Conservation (phyloP, 2,113 vertebrate genomes). For the Hydrochoerus hydrochaeris region DNA sequence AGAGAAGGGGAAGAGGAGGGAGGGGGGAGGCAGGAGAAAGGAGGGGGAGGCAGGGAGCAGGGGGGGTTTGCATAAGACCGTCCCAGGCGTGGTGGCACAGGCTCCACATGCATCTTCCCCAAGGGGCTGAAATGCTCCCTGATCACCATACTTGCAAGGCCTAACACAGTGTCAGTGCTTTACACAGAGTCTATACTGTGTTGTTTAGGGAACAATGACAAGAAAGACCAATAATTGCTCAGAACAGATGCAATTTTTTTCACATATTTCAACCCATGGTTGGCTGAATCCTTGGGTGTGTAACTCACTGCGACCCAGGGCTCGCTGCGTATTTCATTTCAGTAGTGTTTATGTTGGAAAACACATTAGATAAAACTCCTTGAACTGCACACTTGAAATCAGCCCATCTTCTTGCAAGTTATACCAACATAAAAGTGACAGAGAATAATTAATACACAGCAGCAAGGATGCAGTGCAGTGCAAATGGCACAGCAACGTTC, state of each 20-base stretch:
- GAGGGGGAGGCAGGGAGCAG: background rate
- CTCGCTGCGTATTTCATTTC: background rate
- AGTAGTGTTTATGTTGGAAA: background rate
- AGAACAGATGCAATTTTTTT: too few relatives aligned
- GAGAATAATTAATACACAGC: background rate
- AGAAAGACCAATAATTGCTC: background rate
- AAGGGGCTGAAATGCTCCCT: background rate
- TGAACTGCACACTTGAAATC: background rate
- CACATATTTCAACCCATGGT: background rate
- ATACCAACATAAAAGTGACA: background rate
- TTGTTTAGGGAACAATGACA: background rate
- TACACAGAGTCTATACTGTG: too few relatives aligned
- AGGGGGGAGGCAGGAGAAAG: too few relatives aligned
- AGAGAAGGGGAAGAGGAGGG: accelerated
- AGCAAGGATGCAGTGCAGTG: background rate
- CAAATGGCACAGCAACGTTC: background rate
- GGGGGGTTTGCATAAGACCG: too few relatives aligned
- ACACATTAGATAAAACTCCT: background rate
- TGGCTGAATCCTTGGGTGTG: background rate
- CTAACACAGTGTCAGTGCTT: too few relatives aligned
- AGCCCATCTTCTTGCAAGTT: background rate
- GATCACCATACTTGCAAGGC: accelerated
- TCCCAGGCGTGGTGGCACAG: background rate
- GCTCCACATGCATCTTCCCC: too few relatives aligned
- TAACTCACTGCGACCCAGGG: too few relatives aligned